Conservation (phyloP, 2,888 invertebrate genomes). For the Alloscopus bannaensis region DNA sequence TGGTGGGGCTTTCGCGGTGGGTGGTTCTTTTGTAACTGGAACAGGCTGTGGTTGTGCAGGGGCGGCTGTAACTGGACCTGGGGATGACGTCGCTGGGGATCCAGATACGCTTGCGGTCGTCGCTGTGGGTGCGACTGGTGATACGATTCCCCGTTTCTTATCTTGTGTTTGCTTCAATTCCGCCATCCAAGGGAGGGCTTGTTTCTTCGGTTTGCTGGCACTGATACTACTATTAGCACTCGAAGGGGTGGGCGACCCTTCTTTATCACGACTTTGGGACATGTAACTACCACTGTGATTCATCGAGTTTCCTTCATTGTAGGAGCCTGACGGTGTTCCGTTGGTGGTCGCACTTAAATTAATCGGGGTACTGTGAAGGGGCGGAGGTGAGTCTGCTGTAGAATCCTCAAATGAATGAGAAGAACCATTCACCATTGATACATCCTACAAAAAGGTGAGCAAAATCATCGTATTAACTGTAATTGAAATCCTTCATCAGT, state of each 20-base stretch:
- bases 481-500: neutral
- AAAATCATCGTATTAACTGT: neutral
- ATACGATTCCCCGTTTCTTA: slow-evolving; percentile 64
- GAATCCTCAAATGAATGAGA: slow-evolving; percentile 43
- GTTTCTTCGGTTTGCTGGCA: slow-evolving; percentile 55
- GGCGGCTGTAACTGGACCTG: slow-evolving; percentile 37
- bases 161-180: slow-evolving; percentile 86
- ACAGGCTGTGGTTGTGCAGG: slow-evolving; percentile 27
- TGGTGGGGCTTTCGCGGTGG: slow-evolving; percentile 67
- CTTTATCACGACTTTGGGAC: slow-evolving; percentile 56
- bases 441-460: slow-evolving; percentile 30
- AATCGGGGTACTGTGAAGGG: slow-evolving; percentile 56
- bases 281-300: slow-evolving; percentile 59
- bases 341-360: slow-evolving; percentile 57
- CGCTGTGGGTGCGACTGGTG: slow-evolving; percentile 41
- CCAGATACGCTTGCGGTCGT: slow-evolving; percentile 30
- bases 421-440: slow-evolving; percentile 42
- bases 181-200: slow-evolving; percentile 86
- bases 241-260: slow-evolving; percentile 60
- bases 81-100: slow-evolving; percentile 34
- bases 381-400: slow-evolving; percentile 49
- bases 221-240: slow-evolving; percentile 56
- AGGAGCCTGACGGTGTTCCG: slow-evolving; percentile 59
- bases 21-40: slow-evolving; percentile 18
- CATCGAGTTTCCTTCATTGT: slow-evolving; percentile 33